Conservation (phyloP, 2,888 invertebrate species). For the Dendrolimus pini region DNA sequence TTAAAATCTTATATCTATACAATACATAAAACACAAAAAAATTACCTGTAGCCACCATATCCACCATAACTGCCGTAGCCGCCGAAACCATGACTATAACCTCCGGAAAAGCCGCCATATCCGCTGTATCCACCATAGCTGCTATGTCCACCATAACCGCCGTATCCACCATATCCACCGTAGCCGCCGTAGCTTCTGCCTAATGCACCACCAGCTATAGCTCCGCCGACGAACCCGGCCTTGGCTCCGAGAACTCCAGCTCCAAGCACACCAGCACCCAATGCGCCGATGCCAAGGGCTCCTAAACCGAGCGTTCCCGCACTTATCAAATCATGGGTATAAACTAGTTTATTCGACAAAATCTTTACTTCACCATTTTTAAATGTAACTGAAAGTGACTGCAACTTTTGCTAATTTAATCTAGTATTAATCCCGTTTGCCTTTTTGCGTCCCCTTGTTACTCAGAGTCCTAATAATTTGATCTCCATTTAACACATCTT, state of each 20-base stretch:
- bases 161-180: conserved; percentile 17
- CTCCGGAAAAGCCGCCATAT: conserved; percentile 23
- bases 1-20: too few species aligned
- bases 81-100: conserved; percentile 17
- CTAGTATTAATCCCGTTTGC: too few species aligned
- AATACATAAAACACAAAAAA: background rate
- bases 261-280: conserved; percentile 33
- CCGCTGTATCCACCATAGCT: conserved; percentile 13
- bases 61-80: conserved; percentile 21
- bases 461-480: too few species aligned
- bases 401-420: too few species aligned
- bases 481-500: too few species aligned
- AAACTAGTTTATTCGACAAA: too few species aligned
- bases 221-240: conserved; percentile 56
- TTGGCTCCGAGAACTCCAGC: conserved; percentile 42
- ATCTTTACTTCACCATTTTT: too few species aligned
- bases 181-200: conserved; percentile 33
- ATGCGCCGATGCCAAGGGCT: conserved; percentile 30
- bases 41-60: conserved; percentile 22
- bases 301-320: conserved; percentile 23
- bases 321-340: background rate
- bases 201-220: conserved; percentile 38
- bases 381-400: too few species aligned
- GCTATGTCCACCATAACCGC: conserved; percentile 17
- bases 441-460: too few species aligned